Evolutionary conservation across 2,113 vertebrate species (phyloP), one percentile per base, ranked within the genome.

Genomic region (Hemiprocne comata): DNA sequence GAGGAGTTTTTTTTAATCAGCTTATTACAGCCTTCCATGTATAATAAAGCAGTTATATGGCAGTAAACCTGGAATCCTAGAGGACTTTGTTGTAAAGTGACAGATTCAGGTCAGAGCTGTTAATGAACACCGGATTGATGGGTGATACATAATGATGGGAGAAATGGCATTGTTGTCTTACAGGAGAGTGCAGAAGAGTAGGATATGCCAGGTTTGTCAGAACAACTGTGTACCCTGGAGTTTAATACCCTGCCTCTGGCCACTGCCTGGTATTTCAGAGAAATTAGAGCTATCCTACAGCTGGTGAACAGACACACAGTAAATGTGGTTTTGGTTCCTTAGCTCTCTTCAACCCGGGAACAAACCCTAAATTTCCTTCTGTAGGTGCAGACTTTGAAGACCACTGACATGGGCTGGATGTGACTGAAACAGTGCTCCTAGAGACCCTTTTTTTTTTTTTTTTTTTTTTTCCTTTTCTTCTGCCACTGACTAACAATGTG

Each of bases 81-180:
- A 88, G 88, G 64, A 83, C 69, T 94, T 87, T 84, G 76, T 91
- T 97, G 84, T 79, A 54, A 93, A 58, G 33, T 97, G 98, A 98
- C 97, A 98, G 96, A 98, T 97, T 98, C 85, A 96, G 97, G 97
- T 97, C 97, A 97, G 87, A 92, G 83, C 95, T 93, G 89, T 95
- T 97, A 97, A 94, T 61, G 54, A 96, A 93, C 81, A 96, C 55
- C 91, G 95, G 87, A 97, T 87, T 93, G 97, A 98, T 92, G 87
- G 64, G 82, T 88, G 67, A 89, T 90, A 89, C 55, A 83, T 92
- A 94, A 93, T 60, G 54, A 93, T 94, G 85, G 73, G 84, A 64
- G 93, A 94, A 93, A 93, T 67, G 74, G 65, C 40, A 81, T 94
- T 91, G 89, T 81, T 88, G 84, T 94, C 95, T 85, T 44, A 33